These are phyloP conservation scores for Saccostrea echinata DNA, from an alignment of 1,140 invertebrate genomes.

Conservation along the genomic window DNA sequence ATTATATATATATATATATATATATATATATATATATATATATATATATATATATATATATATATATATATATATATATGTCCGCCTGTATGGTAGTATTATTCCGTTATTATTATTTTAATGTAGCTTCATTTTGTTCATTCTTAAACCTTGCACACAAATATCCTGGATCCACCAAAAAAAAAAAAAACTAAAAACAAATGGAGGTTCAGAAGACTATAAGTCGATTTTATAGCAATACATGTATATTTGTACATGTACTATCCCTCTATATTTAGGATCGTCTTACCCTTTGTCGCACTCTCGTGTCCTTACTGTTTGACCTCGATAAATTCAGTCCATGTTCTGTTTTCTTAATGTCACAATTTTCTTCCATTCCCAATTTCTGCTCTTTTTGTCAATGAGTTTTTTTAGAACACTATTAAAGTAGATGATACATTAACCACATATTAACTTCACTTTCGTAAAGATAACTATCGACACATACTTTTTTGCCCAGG, in stretches of 20 bases:
- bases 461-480: neutral
- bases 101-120: no score
- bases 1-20: no score
- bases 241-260: neutral
- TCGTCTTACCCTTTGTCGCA: conserved; percentile 16
- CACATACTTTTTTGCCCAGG: neutral
- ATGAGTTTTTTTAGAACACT: neutral
- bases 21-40: no score
- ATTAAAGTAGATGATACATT: neutral
- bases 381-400: neutral
- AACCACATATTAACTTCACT: neutral
- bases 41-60: no score
- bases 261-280: neutral
- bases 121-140: no score
- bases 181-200: neutral
- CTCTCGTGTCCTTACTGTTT: neutral
- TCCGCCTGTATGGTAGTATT: no score
- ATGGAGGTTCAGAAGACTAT: no score
- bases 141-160: no score
- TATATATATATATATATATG: no score
- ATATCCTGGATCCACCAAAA: neutral
- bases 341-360: neutral
- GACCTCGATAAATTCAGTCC: neutral
- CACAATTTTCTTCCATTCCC: conserved; percentile 19
- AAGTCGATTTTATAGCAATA: no score